Evolutionary conservation across 2,888 invertebrate species (phyloP).

Genomic region (Pycnomerus fuliginosus): DNA sequence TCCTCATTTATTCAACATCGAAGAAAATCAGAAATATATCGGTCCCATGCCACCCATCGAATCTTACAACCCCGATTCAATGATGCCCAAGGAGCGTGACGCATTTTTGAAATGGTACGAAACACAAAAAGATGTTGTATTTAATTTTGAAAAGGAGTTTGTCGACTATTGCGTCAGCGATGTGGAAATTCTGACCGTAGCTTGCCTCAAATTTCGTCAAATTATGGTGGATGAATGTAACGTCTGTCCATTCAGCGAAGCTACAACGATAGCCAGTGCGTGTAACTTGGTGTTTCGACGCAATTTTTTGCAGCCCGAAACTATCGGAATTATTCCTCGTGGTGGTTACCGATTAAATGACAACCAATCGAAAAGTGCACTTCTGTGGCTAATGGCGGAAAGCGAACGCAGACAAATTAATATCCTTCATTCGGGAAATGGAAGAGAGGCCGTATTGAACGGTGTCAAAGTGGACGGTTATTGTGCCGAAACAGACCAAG

Average conservation of each 20-base stretch:
- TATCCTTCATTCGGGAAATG: neutral
- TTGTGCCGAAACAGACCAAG: neutral
- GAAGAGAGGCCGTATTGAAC: neutral
- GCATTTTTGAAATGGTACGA: neutral
- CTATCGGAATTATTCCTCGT: neutral
- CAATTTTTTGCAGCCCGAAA: neutral
- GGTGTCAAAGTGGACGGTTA: neutral
- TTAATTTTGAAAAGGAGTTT: neutral
- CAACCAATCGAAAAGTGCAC: neutral
- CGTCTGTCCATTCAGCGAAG: neutral
- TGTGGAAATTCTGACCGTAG: neutral
- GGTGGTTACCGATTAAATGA: neutral
- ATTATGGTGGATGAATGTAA: neutral
- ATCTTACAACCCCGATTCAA: slow-evolving; percentile 23
- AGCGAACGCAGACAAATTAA: neutral
- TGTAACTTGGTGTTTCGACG: neutral
- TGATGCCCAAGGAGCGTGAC: slow-evolving; percentile 7
- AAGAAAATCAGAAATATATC: slow-evolving; percentile 30
- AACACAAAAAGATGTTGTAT: neutral
- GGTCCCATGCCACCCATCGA: slow-evolving; percentile 27
- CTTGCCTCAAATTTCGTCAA: neutral
- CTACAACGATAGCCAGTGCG: neutral
- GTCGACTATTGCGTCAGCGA: neutral
- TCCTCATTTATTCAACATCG: slow-evolving; percentile 33
- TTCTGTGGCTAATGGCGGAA: neutral